phyloP scores from a whole-genome alignment of 2,113 vertebrate species.

The Gallinago paraguaiae region DNA sequence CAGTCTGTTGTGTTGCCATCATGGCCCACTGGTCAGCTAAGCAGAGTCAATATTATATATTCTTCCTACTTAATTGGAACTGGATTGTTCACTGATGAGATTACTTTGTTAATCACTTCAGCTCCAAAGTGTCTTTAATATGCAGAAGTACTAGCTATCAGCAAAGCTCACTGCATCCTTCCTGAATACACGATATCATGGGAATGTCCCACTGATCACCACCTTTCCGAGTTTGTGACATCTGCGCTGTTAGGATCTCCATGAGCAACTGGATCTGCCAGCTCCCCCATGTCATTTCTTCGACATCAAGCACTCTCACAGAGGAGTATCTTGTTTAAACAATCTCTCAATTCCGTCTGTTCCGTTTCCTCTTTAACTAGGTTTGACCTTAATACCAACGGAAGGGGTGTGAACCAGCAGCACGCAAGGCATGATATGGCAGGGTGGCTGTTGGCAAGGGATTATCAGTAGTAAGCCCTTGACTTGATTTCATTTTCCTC shows the following conservation, averaged over 20 bases:
- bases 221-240: background rate
- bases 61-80: background rate
- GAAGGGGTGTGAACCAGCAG: conserved; percentile 14
- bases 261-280: background rate
- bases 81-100: background rate
- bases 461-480: conserved; percentile 10
- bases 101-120: background rate
- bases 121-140: background rate
- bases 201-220: background rate
- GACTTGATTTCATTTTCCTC: background rate
- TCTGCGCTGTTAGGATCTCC: background rate
- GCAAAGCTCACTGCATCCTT: background rate
- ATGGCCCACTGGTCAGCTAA: background rate
- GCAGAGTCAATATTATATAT: background rate
- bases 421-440: background rate
- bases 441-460: background rate
- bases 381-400: background rate
- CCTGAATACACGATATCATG: accelerated
- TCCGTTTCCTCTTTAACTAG: conserved; percentile 32
- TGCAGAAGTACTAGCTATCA: background rate
- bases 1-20: background rate
- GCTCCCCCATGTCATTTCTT: background rate
- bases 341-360: background rate
- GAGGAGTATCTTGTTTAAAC: conserved; percentile 30
- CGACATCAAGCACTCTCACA: background rate